A percentile compares a stretch with the other conserved stretches of the same genome.
Conservation (phyloP, 2,113 vertebrate species). For the Phylloscopus whistleri region DNA sequence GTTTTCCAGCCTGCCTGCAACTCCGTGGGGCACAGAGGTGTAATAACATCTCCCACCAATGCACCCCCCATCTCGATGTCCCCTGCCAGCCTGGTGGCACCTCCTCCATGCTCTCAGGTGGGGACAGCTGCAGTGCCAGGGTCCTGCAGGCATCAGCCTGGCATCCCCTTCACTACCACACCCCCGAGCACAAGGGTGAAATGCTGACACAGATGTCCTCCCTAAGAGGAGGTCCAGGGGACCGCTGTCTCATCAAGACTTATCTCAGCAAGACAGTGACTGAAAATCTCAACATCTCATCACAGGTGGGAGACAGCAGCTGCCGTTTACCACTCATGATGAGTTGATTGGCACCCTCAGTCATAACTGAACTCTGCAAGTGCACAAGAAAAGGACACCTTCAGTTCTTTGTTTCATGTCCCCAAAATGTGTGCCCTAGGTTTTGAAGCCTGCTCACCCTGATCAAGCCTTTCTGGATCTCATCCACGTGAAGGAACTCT, state of each 20-base stretch:
- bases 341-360: background rate
- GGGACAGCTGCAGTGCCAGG: background rate
- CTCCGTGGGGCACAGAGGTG: background rate
- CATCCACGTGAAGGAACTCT: background rate
- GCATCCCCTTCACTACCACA: accelerated
- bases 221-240: accelerated
- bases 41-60: background rate
- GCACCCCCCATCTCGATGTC: accelerated
- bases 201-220: background rate
- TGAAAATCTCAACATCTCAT: background rate
- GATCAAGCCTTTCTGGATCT: background rate
- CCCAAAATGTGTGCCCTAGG: background rate
- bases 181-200: background rate
- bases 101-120: background rate
- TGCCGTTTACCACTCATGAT: background rate
- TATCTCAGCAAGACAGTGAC: accelerated
- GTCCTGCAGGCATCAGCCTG: background rate
- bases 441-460: background rate
- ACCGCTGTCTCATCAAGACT: accelerated
- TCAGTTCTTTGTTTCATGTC: accelerated
- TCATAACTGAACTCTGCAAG: background rate
- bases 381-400: background rate
- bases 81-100: background rate
- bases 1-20: background rate
- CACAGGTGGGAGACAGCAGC: background rate